These are phyloP conservation scores for Drosophila micromelanica DNA, from an alignment of 1,140 invertebrate species.

Conservation along the genomic window DNA sequence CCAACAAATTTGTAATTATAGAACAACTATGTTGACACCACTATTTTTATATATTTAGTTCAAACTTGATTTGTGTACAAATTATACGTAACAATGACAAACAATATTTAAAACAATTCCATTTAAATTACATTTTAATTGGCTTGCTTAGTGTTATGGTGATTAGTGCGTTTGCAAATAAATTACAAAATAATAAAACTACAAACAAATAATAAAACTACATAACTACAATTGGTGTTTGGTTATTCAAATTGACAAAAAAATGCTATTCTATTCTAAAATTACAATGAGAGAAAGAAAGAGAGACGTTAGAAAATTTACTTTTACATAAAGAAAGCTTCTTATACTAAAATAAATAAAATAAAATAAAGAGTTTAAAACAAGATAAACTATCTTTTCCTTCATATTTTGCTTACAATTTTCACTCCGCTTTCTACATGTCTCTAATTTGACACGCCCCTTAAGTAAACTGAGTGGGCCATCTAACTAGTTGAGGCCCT, in stretches of 20 bases:
- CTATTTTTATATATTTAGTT: background rate
- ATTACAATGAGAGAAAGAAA: too few species aligned
- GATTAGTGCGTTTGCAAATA: constrained; percentile 23
- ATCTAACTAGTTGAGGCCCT: constrained; percentile 35
- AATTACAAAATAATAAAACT: background rate
- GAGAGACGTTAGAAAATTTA: too few species aligned
- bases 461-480: constrained; percentile 6
- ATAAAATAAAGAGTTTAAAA: too few species aligned
- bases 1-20: too few species aligned
- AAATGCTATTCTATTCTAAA: too few species aligned
- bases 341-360: too few species aligned
- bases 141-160: constrained; percentile 25
- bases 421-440: too few species aligned
- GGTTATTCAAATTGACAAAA: too few species aligned
- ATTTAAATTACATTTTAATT: constrained; percentile 30
- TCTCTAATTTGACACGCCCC: constrained; percentile 12
- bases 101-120: constrained; percentile 4
- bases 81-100: constrained; percentile 20
- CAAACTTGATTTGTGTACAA: constrained; percentile 28
- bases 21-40: too few species aligned
- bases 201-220: background rate
- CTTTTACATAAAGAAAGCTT: background rate
- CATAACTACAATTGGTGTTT: too few species aligned
- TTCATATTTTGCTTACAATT: background rate
- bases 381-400: background rate